A percentile compares a stretch with the other conserved stretches of the same genome.
phyloP scores from a whole-genome alignment of 2,888 invertebrate genomes.

The Diabrotica balteata region DNA sequence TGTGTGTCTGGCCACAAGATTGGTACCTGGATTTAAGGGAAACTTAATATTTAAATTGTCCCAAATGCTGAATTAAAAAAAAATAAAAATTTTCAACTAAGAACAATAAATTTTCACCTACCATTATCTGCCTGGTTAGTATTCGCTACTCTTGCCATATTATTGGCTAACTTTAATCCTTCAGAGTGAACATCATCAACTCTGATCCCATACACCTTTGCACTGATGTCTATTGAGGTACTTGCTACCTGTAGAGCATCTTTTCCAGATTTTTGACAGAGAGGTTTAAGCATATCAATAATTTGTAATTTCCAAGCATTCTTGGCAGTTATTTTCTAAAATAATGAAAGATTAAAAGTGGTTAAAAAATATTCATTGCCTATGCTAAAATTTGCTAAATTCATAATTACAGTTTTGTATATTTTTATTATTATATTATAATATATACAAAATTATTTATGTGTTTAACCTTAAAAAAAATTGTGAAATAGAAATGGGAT shows the following conservation, averaged over 20 bases:
- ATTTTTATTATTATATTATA: too few relatives aligned
- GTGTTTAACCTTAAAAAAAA: too few relatives aligned
- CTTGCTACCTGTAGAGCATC: slow-evolving; percentile 82
- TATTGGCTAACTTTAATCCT: slow-evolving; percentile 79
- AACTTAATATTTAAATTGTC: too few relatives aligned
- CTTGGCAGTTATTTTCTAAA: slow-evolving; percentile 84
- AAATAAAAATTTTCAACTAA: too few relatives aligned
- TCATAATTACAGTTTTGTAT: too few relatives aligned
- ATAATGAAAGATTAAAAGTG: slow-evolving; percentile 27
- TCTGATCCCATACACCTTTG: slow-evolving; percentile 75
- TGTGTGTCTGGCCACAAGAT: too few relatives aligned
- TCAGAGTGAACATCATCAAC: slow-evolving; percentile 87
- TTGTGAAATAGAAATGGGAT: too few relatives aligned
- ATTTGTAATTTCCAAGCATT: slow-evolving; percentile 89
- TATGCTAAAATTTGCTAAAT: too few relatives aligned
- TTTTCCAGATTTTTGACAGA: slow-evolving; percentile 73
- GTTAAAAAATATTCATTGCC: too few relatives aligned
- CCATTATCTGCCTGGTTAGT: background rate
- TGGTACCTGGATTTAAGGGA: too few relatives aligned
- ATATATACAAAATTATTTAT: too few relatives aligned
- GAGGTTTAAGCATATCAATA: slow-evolving; percentile 83
- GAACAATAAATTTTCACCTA: slow-evolving; percentile 11
- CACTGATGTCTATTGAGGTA: slow-evolving; percentile 85
- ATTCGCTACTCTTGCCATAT: slow-evolving; percentile 58
- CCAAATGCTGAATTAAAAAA: too few relatives aligned